phyloP scores from a whole-genome alignment of 2,797 vertebrate species.

The Coilia nasus region DNA sequence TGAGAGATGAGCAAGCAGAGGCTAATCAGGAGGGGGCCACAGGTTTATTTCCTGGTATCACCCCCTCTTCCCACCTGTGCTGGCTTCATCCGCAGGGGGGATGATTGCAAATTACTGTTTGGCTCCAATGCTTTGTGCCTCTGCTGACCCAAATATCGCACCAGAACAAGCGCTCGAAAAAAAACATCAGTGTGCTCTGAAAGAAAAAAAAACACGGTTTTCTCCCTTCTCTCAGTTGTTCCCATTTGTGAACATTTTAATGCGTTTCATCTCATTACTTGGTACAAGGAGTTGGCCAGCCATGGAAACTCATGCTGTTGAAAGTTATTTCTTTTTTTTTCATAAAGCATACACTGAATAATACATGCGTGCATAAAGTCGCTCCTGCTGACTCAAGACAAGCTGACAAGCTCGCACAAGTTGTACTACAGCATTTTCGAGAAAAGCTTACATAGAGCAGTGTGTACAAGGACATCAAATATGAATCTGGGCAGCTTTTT shows the following conservation, averaged over 20 bases:
- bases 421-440: constrained; percentile 21
- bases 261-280: neutral
- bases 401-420: constrained; percentile 25
- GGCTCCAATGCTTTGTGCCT: neutral
- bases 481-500: constrained; percentile 25
- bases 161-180: neutral
- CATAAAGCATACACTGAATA: constrained; percentile 55
- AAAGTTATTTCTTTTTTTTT: constrained; percentile 20
- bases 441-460: constrained; percentile 1
- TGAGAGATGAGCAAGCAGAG: neutral
- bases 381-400: constrained; percentile 40
- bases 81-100: neutral
- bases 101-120: constrained; percentile 4
- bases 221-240: neutral
- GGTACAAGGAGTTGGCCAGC: constrained; percentile 14
- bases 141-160: neutral
- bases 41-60: neutral
- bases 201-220: neutral
- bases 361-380: constrained; percentile 42
- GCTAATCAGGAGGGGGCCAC: neutral
- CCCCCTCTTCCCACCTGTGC: neutral
- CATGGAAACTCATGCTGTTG: neutral
- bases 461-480: constrained; percentile 26
- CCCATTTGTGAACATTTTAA: neutral
- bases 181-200: neutral